phyloP scores from a whole-genome alignment of 2,888 invertebrate species.

The Eustalomyia histrio region DNA sequence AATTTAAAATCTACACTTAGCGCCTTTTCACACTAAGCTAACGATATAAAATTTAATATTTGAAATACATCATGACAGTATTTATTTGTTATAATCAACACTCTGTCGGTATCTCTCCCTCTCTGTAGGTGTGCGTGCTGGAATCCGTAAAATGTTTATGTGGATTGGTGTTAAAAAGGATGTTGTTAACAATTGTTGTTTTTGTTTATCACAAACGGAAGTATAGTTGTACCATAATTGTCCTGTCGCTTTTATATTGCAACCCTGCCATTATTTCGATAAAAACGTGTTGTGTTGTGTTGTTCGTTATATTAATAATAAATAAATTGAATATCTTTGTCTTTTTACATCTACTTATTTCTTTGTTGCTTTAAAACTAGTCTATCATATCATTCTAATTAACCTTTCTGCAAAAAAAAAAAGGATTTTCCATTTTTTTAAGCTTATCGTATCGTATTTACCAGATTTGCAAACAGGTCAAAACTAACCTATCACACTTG shows the following conservation, averaged over 20 bases:
- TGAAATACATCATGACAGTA: background rate
- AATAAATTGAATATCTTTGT: background rate
- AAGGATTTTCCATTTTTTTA: background rate
- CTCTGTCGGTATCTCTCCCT: background rate
- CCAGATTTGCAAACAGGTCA: slow-evolving; percentile 18
- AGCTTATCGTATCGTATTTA: slow-evolving; percentile 12
- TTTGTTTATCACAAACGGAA: background rate
- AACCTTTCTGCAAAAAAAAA: slow-evolving; percentile 16
- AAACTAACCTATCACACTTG: background rate
- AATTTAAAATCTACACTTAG: too few relatives aligned
- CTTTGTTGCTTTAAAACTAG: background rate
- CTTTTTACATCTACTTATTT: background rate
- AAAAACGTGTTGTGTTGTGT: slow-evolving; percentile 1
- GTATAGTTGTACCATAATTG: background rate
- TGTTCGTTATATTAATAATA: too few relatives aligned
- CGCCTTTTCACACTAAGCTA: too few relatives aligned
- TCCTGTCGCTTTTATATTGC: background rate
- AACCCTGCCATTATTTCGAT: slow-evolving; percentile 10
- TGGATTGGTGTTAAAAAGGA: background rate
- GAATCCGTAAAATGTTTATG: slow-evolving; percentile 2
- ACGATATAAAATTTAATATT: background rate
- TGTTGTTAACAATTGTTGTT: background rate
- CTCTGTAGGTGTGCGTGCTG: background rate
- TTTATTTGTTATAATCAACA: slow-evolving; percentile 2
- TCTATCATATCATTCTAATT: slow-evolving; percentile 40